Percentiles rank a stretch among this genome's conserved stretches.
These are phyloP conservation scores for Notolepis coatsorum DNA, from an alignment of 2,797 vertebrate genomes.

Conservation along the genomic window DNA sequence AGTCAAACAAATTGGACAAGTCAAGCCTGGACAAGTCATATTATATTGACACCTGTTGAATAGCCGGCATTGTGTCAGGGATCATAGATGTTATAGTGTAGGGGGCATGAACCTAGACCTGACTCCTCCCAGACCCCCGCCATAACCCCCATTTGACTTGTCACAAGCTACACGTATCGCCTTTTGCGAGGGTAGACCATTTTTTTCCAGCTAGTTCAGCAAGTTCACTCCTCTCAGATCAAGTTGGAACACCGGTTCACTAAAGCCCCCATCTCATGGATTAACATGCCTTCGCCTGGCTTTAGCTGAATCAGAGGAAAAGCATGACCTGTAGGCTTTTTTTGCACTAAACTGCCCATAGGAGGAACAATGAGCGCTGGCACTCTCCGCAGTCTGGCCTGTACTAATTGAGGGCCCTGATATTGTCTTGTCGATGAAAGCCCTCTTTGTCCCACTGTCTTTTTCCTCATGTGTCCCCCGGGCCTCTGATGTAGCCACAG, in stretches of 20 bases:
- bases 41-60: not conserved
- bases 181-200: not conserved
- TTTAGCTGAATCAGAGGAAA: slow-evolving; percentile 67
- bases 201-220: slow-evolving; percentile 45
- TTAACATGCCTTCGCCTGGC: slow-evolving; percentile 70
- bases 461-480: slow-evolving; percentile 74
- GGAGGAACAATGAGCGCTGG: slow-evolving; percentile 64
- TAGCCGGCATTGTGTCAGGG: not conserved
- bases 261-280: slow-evolving; percentile 71
- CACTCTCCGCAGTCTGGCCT: slow-evolving; percentile 77
- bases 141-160: not conserved
- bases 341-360: slow-evolving; percentile 43
- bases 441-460: slow-evolving; percentile 81
- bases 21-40: slow-evolving; percentile 13
- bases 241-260: slow-evolving; percentile 45
- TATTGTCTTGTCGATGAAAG: slow-evolving; percentile 87
- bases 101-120: not conserved
- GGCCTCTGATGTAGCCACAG: slow-evolving; percentile 74
- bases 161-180: not conserved
- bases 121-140: too few species aligned
- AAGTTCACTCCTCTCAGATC: slow-evolving; percentile 57
- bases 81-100: slow-evolving; percentile 1
- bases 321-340: slow-evolving; percentile 56
- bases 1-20: not conserved
- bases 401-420: slow-evolving; percentile 83